These are phyloP conservation scores for Neoascia interrupta DNA, from an alignment of 2,888 invertebrate species.

Conservation along the genomic window DNA sequence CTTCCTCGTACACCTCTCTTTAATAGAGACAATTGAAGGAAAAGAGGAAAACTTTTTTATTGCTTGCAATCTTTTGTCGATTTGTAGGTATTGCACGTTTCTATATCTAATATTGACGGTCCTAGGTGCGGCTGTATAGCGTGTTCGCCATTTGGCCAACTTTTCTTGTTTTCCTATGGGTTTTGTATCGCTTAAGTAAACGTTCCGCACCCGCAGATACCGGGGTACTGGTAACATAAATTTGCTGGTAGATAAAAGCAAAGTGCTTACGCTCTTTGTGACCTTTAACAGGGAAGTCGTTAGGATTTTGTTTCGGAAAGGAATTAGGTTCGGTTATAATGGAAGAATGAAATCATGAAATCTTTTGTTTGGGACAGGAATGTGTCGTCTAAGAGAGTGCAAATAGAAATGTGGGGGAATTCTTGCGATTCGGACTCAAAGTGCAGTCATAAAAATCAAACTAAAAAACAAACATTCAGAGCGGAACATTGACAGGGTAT, in stretches of 20 bases:
- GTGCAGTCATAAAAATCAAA: too few species aligned
- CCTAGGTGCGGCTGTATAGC: constrained; percentile 50
- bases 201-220: constrained; percentile 46
- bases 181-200: constrained; percentile 18
- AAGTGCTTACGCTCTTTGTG: not conserved
- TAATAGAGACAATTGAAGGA: too few species aligned
- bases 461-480: too few species aligned
- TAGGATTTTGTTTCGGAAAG: not conserved
- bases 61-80: constrained; percentile 40
- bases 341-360: too few species aligned
- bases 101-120: constrained; percentile 48
- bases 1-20: not conserved
- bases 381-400: too few species aligned
- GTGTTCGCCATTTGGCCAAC: too few species aligned
- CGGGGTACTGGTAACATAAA: constrained; percentile 7
- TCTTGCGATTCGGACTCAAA: too few species aligned
- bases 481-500: too few species aligned
- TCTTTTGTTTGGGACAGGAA: too few species aligned
- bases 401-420: too few species aligned
- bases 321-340: too few species aligned
- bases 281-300: not conserved
- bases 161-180: not conserved
- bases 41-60: constrained; percentile 1
- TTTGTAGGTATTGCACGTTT: constrained; percentile 41
- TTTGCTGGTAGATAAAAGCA: constrained; percentile 19